These are phyloP conservation scores for Arenaria interpres DNA, from an alignment of 2,113 vertebrate species.

Conservation along the genomic window DNA sequence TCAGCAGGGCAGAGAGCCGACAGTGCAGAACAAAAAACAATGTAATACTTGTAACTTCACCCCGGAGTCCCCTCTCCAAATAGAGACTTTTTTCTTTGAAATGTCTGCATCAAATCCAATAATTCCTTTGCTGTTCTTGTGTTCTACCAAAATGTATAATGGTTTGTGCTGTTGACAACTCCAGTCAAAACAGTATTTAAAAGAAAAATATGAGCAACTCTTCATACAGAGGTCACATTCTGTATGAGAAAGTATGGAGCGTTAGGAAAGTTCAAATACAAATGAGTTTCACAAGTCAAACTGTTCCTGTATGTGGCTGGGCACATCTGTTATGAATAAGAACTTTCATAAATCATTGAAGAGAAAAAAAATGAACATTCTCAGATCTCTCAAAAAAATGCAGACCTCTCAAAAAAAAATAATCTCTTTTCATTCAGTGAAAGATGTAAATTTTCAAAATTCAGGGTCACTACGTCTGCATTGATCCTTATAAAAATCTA, in stretches of 20 bases:
- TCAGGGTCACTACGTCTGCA: not conserved
- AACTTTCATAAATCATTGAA: slow-evolving; percentile 15
- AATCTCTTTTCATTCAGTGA: not conserved
- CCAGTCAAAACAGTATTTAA: not conserved
- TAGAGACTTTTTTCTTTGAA: not conserved
- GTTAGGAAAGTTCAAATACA: not conserved
- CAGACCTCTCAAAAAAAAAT: not conserved
- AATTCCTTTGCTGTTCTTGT: slow-evolving; percentile 16
- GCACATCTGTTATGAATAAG: slow-evolving; percentile 14
- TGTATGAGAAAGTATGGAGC: not conserved
- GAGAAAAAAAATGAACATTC: not conserved
- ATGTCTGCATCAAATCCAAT: slow-evolving; percentile 5
- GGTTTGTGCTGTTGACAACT: not conserved
- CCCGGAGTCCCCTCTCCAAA: not conserved
- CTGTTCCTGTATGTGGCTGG: not conserved
- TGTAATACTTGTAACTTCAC: slow-evolving; percentile 14
- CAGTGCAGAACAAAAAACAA: slow-evolving; percentile 8
- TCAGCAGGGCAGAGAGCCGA: not conserved
- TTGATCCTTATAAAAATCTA: not conserved
- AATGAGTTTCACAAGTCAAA: slow-evolving; percentile 8
- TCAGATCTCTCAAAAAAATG: not conserved
- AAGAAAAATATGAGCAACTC: not conserved
- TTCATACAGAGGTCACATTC: slow-evolving; percentile 33
- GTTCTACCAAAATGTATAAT: not conserved
- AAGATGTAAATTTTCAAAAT: not conserved